phyloP scores from a whole-genome alignment of 2,888 invertebrate species.

The Nasonia oneida region DNA sequence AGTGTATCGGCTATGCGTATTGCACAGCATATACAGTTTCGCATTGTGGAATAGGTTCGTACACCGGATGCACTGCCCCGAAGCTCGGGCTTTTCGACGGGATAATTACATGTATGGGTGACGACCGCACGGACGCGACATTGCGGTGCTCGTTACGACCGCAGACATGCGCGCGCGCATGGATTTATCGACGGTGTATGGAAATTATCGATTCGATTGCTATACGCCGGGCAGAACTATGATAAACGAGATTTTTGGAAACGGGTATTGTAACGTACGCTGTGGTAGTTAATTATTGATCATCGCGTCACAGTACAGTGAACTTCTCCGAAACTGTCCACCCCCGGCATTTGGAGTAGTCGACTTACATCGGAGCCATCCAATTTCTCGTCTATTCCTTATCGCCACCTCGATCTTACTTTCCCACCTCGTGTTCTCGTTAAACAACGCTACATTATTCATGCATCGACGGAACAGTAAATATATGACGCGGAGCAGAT shows the following conservation, averaged over 20 bases:
- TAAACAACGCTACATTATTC: constrained; percentile 22
- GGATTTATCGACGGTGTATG: background rate
- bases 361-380: background rate
- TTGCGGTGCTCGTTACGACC: background rate
- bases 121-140: background rate
- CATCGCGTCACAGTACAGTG: background rate
- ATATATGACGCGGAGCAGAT: background rate
- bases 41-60: background rate
- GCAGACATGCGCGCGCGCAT: background rate
- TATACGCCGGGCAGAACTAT: background rate
- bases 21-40: background rate
- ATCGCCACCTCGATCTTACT: background rate
- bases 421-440: background rate
- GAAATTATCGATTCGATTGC: background rate
- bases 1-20: background rate
- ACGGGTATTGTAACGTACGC: background rate
- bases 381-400: background rate
- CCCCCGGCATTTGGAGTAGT: no score
- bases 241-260: background rate
- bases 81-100: background rate
- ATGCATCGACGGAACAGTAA: background rate
- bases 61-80: background rate
- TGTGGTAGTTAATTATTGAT: background rate
- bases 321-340: no score
- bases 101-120: constrained; percentile 19